Conservation (phyloP, 1,140 invertebrate species). For the Anoplophora glabripennis region DNA sequence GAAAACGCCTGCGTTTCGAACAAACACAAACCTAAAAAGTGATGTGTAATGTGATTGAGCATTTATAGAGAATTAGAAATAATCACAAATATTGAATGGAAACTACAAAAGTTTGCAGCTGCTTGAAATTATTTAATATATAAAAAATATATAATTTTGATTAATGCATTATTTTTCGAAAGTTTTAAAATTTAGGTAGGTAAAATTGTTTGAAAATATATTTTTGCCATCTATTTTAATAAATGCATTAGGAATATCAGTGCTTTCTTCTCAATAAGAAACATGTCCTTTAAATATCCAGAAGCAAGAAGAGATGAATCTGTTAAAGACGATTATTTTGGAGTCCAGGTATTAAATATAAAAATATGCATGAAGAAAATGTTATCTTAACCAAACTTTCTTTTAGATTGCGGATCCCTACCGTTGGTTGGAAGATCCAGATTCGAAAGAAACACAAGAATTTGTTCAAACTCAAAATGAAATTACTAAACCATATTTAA, state of each 20-base stretch:
- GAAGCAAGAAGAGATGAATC: slow-evolving; percentile 71
- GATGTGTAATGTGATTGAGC: too few relatives aligned
- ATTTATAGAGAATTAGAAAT: too few relatives aligned
- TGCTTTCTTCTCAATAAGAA: slow-evolving; percentile 9
- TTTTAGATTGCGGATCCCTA: slow-evolving; percentile 87
- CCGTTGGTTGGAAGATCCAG: slow-evolving; percentile 95
- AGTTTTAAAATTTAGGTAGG: not conserved
- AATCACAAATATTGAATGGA: too few relatives aligned
- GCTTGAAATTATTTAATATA: not conserved
- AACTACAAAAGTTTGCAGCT: not conserved
- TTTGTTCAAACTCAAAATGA: slow-evolving; percentile 93
- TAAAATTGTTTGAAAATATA: not conserved
- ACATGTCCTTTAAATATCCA: slow-evolving; percentile 62
- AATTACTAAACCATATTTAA: slow-evolving; percentile 82
- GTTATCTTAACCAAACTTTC: slow-evolving; percentile 10
- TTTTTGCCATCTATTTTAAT: not conserved
- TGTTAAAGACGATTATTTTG: slow-evolving; percentile 79
- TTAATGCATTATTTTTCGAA: slow-evolving; percentile 4
- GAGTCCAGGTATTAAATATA: slow-evolving; percentile 63
- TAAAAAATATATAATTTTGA: too few relatives aligned
- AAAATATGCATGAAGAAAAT: slow-evolving; percentile 13
- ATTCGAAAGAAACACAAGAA: slow-evolving; percentile 84
- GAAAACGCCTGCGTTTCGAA: too few relatives aligned
- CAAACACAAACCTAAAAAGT: too few relatives aligned
- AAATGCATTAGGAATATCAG: not conserved